Evolutionary conservation across 2,797 vertebrate species (phyloP), one percentile per base, ranked within the genome.

Genomic region (Nothura maculosa): DNA sequence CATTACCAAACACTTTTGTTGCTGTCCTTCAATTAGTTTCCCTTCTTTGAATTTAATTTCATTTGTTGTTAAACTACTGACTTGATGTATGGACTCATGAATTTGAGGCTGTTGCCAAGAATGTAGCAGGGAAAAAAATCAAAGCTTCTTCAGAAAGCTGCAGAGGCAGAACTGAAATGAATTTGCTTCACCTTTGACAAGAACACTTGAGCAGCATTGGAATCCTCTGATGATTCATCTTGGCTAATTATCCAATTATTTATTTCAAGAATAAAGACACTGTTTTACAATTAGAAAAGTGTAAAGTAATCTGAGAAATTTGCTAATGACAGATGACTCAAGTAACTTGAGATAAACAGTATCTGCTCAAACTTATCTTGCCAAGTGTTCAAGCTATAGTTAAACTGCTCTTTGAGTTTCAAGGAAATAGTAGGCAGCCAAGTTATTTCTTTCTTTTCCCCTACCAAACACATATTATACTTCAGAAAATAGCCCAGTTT

Each of bases 221-320:
- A 97, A 96, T 97, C 90, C 95, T 98, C 96, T 98, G 97, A 98
- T 97, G 97, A 97, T 98, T 98, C 97, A 94, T 93, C 96, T 97
- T 95, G 96, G 96, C 97, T 98, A 98, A 98, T 98, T 98, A 98
- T 97, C 97, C 97, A 97, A 97, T 98, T 98, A 98, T 98, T 98
- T 98, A 97, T 98, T 98, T 98, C 96, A 95, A 97, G 96, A 97
- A 97, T 95, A 97, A 97, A 98, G 96, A 92, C 34, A 47, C 90
- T 89, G 64, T 96, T 96, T 96, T 96, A 96, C 95, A 94, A 95
- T 95, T 97, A 96, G 94, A 79, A 96, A 96, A 95, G 85, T 95
- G 91, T 95, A 96, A 97, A 95, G 94, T 96, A 94, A 97, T 97
- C 96, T 97, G 97, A 98, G 95, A 97, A 96, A 97, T 97, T 94